A percentile compares a stretch with the other conserved stretches of the same genome.
These are phyloP conservation scores for Agrotis clavis DNA, from an alignment of 2,888 invertebrate genomes.

Conservation along the genomic window DNA sequence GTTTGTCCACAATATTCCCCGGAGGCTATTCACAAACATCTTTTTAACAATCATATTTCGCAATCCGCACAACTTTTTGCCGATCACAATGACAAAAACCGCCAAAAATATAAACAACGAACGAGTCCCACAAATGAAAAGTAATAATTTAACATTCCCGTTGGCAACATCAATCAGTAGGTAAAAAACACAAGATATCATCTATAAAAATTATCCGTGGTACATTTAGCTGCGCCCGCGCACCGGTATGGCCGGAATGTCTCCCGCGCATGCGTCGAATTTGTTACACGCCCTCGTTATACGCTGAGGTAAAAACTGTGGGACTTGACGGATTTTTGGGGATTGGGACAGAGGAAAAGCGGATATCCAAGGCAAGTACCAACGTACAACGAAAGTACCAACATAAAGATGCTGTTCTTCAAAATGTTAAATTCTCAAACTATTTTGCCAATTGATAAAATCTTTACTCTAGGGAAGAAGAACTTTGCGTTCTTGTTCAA, in stretches of 20 bases:
- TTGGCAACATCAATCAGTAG: constrained; percentile 64
- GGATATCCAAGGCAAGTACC: not conserved
- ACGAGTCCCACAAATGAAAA: constrained; percentile 57
- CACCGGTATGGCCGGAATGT: constrained; percentile 76
- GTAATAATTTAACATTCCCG: constrained; percentile 64
- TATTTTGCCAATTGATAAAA: no score
- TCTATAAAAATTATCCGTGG: constrained; percentile 81
- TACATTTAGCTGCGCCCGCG: constrained; percentile 75
- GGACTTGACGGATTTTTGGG: constrained; percentile 75
- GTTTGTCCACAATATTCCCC: constrained; percentile 3
- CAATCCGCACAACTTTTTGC: constrained; percentile 38
- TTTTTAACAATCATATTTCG: constrained; percentile 23
- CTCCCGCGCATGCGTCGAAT: constrained; percentile 79
- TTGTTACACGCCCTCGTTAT: constrained; percentile 83
- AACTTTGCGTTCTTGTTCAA: no score
- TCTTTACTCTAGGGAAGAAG: no score
- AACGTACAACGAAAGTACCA: no score
- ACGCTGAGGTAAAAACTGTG: constrained; percentile 77
- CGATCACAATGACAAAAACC: constrained; percentile 40
- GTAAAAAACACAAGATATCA: constrained; percentile 73
- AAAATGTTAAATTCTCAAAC: no score
- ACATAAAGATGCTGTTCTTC: no score
- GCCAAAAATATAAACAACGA: constrained; percentile 35
- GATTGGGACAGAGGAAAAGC: constrained; percentile 60
- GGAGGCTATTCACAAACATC: constrained; percentile 4